Conservation (phyloP, 1,140 invertebrate genomes). For the Mamestra configurata region DNA sequence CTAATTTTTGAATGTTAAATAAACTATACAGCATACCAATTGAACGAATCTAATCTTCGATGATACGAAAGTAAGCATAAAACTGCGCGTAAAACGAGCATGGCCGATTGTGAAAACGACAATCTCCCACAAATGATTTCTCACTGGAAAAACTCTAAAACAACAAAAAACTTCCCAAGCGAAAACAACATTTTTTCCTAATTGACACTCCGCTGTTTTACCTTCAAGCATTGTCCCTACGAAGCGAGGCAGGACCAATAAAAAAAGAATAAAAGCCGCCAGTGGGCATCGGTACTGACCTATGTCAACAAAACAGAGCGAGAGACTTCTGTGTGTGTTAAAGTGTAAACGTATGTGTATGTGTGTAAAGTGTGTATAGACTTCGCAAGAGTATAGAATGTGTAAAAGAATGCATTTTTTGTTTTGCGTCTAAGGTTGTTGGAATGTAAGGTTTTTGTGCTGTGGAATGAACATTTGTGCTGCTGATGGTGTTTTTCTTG, state of each 20-base stretch:
- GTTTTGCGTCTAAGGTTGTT: conserved; percentile 1
- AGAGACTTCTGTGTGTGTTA: conserved; percentile 51
- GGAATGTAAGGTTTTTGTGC: conserved; percentile 17
- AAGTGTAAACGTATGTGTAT: conserved; percentile 56
- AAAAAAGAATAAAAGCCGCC: conserved; percentile 65
- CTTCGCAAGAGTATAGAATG: conserved; percentile 37
- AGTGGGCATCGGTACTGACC: conserved; percentile 75
- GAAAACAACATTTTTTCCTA: conserved; percentile 23
- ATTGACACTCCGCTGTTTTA: conserved; percentile 30
- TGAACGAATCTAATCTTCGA: no score
- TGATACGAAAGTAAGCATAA: no score
- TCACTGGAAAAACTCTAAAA: neutral
- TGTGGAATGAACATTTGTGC: conserved; percentile 14
- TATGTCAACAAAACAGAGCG: conserved; percentile 79
- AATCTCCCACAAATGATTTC: neutral
- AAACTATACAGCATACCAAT: no score
- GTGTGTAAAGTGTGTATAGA: conserved; percentile 28
- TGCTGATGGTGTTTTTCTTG: conserved; percentile 11
- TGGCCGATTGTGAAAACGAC: neutral
- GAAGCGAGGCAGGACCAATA: conserved; percentile 51
- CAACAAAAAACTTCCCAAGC: neutral
- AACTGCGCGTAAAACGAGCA: neutral
- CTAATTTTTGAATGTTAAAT: no score
- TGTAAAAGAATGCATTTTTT: conserved; percentile 40
- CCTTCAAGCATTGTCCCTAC: conserved; percentile 37